phyloP scores from a whole-genome alignment of 1,140 invertebrate species.

The Euglossa dilemma region DNA sequence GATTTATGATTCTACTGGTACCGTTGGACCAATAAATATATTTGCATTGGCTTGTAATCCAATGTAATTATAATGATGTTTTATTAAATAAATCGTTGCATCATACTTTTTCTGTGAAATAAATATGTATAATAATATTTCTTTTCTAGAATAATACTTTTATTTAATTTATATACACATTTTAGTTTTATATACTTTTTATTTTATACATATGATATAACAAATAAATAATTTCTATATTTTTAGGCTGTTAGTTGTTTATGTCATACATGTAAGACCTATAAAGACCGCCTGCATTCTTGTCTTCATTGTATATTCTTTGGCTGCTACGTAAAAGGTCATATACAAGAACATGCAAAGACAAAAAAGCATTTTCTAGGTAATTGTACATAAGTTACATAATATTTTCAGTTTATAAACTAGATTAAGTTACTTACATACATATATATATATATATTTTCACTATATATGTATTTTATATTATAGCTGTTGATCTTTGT shows the following conservation, averaged over 20 bases:
- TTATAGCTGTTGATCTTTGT: slow-evolving; percentile 90
- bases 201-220: not conserved
- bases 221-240: slow-evolving; percentile 38
- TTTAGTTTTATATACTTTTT: not conserved
- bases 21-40: slow-evolving; percentile 24
- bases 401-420: not conserved
- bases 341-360: slow-evolving; percentile 93
- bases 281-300: slow-evolving; percentile 90
- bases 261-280: slow-evolving; percentile 90
- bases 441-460: slow-evolving; percentile 1
- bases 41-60: not conserved
- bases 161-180: not conserved
- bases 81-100: slow-evolving; percentile 1
- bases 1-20: slow-evolving; percentile 36
- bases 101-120: not conserved
- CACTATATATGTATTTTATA: slow-evolving; percentile 11
- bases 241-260: slow-evolving; percentile 88
- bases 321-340: slow-evolving; percentile 90
- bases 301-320: slow-evolving; percentile 96
- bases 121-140: not conserved
- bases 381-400: slow-evolving; percentile 67
- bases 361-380: slow-evolving; percentile 91
- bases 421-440: not conserved
- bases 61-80: not conserved
- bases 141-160: not conserved